These are phyloP conservation scores for Carpatolechia fugitivella DNA, from an alignment of 2,888 invertebrate species.

Conservation along the genomic window DNA sequence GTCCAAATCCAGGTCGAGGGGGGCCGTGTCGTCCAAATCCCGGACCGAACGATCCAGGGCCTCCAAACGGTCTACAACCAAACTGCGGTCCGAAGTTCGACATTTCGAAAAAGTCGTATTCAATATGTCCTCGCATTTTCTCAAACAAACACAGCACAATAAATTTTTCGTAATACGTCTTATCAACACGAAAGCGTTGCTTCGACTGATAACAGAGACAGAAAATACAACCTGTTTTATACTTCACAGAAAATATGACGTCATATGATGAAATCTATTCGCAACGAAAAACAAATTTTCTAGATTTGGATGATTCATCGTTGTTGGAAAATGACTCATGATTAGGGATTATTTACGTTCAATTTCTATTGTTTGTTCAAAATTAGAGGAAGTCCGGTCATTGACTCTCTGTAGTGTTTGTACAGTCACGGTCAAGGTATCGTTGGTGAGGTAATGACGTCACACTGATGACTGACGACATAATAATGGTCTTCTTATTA, in stretches of 20 bases:
- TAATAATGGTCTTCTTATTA: no score
- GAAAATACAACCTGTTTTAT: background rate
- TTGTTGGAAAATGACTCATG: background rate
- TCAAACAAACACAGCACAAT: background rate
- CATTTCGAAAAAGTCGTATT: background rate
- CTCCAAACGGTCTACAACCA: background rate
- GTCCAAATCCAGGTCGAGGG: background rate
- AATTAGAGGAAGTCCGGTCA: background rate
- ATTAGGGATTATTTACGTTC: no score
- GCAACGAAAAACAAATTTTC: background rate
- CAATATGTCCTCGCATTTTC: conserved; percentile 13
- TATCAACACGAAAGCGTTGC: background rate
- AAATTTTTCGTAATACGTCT: background rate
- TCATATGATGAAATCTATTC: background rate
- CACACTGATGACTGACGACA: no score
- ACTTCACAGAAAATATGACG: background rate
- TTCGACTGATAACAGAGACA: background rate
- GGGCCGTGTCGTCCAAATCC: conserved; percentile 7
- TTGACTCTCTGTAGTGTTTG: background rate
- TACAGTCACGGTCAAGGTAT: background rate
- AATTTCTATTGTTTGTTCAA: background rate
- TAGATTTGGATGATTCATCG: no score
- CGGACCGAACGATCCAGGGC: background rate
- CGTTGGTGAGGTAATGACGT: no score
- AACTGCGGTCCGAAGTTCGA: background rate